phyloP scores from a whole-genome alignment of 2,113 vertebrate genomes.

The Lepus europaeus region DNA sequence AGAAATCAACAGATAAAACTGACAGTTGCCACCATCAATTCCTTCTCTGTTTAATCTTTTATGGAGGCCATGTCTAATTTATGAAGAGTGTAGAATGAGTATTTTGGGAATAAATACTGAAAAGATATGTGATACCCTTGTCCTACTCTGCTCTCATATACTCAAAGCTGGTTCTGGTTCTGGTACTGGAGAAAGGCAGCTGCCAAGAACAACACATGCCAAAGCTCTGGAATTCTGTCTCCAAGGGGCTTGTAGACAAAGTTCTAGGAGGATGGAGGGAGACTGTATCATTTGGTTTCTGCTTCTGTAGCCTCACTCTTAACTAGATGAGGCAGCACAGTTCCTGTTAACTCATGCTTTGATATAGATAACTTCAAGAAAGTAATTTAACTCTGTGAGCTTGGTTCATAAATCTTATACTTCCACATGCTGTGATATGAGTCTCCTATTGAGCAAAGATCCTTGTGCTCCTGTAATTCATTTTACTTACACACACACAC shows the following conservation, averaged over 20 bases:
- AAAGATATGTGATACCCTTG: background rate
- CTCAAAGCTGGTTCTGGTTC: background rate
- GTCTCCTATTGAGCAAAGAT: background rate
- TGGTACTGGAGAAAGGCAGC: background rate
- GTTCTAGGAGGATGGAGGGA: background rate
- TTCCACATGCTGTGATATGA: background rate
- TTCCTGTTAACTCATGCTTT: background rate
- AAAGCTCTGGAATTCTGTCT: background rate
- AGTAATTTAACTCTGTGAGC: background rate
- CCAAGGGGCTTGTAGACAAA: background rate
- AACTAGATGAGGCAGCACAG: background rate
- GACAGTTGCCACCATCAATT: background rate
- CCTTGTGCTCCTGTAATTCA: background rate
- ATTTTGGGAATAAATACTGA: background rate
- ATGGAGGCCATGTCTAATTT: background rate
- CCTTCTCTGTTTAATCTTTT: background rate
- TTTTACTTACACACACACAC: background rate
- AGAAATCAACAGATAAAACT: background rate
- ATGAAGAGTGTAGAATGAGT: background rate
- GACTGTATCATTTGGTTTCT: background rate
- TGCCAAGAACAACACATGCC: too few species aligned
- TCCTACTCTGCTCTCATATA: background rate
- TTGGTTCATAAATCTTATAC: background rate
- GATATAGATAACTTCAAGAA: constrained; percentile 3
- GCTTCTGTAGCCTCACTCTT: background rate